These are phyloP conservation scores for Saccostrea glomerata DNA, from an alignment of 1,140 invertebrate species.

Conservation along the genomic window DNA sequence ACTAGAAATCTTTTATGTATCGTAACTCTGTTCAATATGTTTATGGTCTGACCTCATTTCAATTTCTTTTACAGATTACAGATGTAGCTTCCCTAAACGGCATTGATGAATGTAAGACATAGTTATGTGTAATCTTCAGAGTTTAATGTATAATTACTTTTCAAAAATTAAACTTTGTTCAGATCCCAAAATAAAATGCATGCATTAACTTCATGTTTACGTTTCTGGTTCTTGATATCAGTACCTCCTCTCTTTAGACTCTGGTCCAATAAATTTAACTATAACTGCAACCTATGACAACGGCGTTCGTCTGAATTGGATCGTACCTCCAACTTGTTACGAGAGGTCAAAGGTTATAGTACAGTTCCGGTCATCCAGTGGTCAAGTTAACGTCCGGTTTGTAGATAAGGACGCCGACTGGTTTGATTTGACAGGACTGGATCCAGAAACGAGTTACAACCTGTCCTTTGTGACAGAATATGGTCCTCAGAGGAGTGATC, in stretches of 20 bases:
- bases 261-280: slow-evolving; percentile 47
- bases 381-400: not conserved
- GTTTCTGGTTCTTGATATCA: not conserved
- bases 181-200: no score
- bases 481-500: slow-evolving; percentile 33
- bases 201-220: no score
- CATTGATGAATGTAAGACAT: slow-evolving; percentile 45
- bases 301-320: slow-evolving; percentile 43
- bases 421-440: slow-evolving; percentile 36
- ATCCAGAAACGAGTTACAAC: slow-evolving; percentile 45
- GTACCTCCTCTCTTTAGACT: not conserved
- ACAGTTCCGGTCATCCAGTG: not conserved
- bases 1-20: no score
- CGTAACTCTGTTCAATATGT: no score
- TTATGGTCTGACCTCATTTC: not conserved
- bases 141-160: no score
- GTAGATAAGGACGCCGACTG: slow-evolving; percentile 35
- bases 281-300: slow-evolving; percentile 20
- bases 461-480: slow-evolving; percentile 44
- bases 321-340: slow-evolving; percentile 43
- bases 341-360: not conserved
- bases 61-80: not conserved
- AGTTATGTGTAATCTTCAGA: no score
- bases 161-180: no score
- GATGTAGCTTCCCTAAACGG: slow-evolving; percentile 31